Base-by-base conservation (phyloP, 2,797 vertebrate species). In the Manis crassicaudata region DNA sequence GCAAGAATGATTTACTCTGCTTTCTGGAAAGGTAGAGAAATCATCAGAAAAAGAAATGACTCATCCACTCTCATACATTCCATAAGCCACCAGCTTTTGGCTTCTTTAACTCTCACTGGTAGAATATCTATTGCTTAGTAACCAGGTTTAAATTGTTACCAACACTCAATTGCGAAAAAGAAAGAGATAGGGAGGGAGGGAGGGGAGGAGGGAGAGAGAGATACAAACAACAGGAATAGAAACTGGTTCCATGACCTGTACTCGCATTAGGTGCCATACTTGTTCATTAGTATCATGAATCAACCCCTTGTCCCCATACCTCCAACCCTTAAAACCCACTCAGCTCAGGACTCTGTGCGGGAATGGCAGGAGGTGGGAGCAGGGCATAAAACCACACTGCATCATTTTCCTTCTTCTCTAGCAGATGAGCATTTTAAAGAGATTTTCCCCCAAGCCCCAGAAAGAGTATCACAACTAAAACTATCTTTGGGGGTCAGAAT, bases 61-160 rank as follows among this genome's bases (percentile, higher is more conserved):
- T 54, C 25, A 16, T 7, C 21, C 4, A 25, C 50, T 50, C 16
- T 50, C 12, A 3, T 14, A 7, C 6, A 11, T 81, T 56, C 17
- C 50, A 29, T 50, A 90, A 91, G 58, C 54, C 68, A 82, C 35
- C 23, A 56, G 37, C 11, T 86, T 86, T 82, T 27, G 11, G 58
- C 35, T 89, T 89, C 35, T 68, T 79, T 72, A 83, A 94, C 18
- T 94, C 23, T 37, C 63, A 75, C 20, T 73, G 25, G 35, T 35
- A 80, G 85, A 75, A 35, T 18, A 83, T 75, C 58, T 68, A 32
- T 86, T 80, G 37, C 43, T 90, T 94, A 43, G 75, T 88, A 95
- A 92, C 13, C 21, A 67, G 35, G 9, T 52, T 87, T 60, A 84
- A 82, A 87, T 76, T 81, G 73, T 89, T 63, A 85, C 50, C 12